phyloP scores from a whole-genome alignment of 2,113 vertebrate genomes.

The Eulemur rufifrons region DNA sequence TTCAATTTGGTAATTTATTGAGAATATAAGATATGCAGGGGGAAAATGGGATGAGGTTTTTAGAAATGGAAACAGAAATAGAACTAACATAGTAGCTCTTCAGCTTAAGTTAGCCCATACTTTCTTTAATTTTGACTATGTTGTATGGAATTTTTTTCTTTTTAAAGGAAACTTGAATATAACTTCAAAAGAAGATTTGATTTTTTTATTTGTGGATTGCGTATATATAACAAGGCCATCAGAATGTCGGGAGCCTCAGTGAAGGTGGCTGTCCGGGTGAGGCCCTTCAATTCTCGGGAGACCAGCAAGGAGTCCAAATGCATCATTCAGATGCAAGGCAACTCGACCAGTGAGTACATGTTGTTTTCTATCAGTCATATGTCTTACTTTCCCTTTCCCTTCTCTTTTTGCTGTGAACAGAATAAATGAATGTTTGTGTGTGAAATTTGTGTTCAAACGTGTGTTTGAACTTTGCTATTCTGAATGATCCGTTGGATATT shows the following conservation, averaged over 20 bases:
- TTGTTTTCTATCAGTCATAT: neutral
- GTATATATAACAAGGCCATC: constrained; percentile 31
- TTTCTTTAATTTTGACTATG: constrained; percentile 42
- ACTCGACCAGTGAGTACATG: constrained; percentile 96
- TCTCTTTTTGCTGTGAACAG: neutral
- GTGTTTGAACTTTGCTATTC: neutral
- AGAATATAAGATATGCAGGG: neutral
- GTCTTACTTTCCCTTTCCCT: neutral
- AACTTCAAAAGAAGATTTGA: constrained; percentile 66
- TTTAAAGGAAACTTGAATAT: constrained; percentile 69
- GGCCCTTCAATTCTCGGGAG: constrained; percentile 98
- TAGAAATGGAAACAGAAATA: constrained; percentile 6
- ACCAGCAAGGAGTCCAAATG: constrained; percentile 97
- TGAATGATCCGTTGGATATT: neutral
- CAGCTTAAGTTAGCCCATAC: neutral
- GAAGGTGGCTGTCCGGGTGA: constrained; percentile 97
- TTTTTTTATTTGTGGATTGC: constrained; percentile 35
- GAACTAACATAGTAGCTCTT: neutral
- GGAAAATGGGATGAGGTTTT: neutral
- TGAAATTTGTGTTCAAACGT: neutral
- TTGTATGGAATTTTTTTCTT: constrained; percentile 65
- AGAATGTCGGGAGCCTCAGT: constrained; percentile 98
- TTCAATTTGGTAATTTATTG: constrained; percentile 32
- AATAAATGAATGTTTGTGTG: neutral
- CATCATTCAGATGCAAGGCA: constrained; percentile 99